phyloP scores from a whole-genome alignment of 2,797 vertebrate genomes.

The Myotis daubentonii region DNA sequence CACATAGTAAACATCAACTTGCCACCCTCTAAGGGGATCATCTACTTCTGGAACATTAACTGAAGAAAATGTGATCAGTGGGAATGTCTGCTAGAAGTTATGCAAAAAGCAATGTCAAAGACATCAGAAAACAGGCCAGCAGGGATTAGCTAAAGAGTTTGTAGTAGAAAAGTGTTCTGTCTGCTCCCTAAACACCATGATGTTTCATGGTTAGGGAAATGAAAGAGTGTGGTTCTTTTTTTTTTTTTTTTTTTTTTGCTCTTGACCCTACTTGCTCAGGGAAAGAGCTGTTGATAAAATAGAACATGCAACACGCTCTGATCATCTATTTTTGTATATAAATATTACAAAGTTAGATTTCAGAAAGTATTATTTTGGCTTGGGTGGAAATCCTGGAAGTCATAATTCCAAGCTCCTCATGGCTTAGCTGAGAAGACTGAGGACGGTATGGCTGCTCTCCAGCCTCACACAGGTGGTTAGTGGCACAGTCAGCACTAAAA shows the following conservation, averaged over 20 bases:
- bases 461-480: background rate
- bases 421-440: background rate
- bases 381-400: background rate
- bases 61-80: background rate
- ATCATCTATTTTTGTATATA: background rate
- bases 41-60: constrained; percentile 24
- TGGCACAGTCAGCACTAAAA: background rate
- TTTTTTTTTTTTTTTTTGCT: background rate
- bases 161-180: background rate
- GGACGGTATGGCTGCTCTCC: background rate
- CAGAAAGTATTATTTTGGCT: background rate
- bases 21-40: background rate
- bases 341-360: constrained; percentile 24
- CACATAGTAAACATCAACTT: constrained; percentile 14
- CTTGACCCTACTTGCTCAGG: background rate
- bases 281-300: background rate
- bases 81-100: constrained; percentile 8
- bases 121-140: background rate
- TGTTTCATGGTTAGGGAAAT: background rate
- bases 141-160: background rate
- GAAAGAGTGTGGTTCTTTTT: background rate
- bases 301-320: background rate
- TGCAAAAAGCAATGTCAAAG: background rate
- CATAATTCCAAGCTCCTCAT: background rate
- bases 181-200: background rate